A percentile compares a stretch with the other conserved stretches of the same genome.
These are phyloP conservation scores for Dasysyrphus tricinctus DNA, from an alignment of 2,888 invertebrate species.

Conservation along the genomic window DNA sequence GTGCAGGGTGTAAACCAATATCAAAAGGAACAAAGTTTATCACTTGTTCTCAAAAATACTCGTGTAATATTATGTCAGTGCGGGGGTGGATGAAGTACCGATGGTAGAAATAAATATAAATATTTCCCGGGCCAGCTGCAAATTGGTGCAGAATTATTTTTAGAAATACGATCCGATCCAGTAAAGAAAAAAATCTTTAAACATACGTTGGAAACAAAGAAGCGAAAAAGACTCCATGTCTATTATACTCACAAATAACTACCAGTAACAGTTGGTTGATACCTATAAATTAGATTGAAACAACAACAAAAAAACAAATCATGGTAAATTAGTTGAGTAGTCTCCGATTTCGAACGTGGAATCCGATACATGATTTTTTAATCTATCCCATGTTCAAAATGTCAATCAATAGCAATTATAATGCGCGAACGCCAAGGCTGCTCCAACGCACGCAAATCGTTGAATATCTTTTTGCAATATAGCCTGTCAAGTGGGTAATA, in stretches of 20 bases:
- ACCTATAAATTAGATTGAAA: not conserved
- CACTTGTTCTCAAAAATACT: slow-evolving; percentile 60
- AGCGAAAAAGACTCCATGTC: not conserved
- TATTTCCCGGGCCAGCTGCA: slow-evolving; percentile 61
- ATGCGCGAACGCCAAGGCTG: slow-evolving; percentile 56
- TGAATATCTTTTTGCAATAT: slow-evolving; percentile 29
- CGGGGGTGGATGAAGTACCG: slow-evolving; percentile 28
- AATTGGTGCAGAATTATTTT: slow-evolving; percentile 57
- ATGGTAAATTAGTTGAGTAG: slow-evolving; percentile 70
- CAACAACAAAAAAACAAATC: not conserved
- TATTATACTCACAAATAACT: not conserved
- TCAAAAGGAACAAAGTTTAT: slow-evolving; percentile 49
- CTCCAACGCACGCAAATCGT: slow-evolving; percentile 37
- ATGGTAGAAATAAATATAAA: slow-evolving; percentile 31
- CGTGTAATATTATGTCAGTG: slow-evolving; percentile 38
- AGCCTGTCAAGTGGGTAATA: slow-evolving; percentile 56
- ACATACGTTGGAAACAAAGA: not conserved
- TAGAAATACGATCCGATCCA: slow-evolving; percentile 69
- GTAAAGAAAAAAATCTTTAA: not conserved
- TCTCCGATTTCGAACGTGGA: slow-evolving; percentile 55
- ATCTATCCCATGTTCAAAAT: slow-evolving; percentile 59
- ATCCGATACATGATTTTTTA: slow-evolving; percentile 66
- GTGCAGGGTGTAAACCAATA: slow-evolving; percentile 11
- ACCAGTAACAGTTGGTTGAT: slow-evolving; percentile 3
- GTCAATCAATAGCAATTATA: slow-evolving; percentile 74